Evolutionary conservation across 2,888 invertebrate species (phyloP).

Genomic region (Limnephilus rhombicus): DNA sequence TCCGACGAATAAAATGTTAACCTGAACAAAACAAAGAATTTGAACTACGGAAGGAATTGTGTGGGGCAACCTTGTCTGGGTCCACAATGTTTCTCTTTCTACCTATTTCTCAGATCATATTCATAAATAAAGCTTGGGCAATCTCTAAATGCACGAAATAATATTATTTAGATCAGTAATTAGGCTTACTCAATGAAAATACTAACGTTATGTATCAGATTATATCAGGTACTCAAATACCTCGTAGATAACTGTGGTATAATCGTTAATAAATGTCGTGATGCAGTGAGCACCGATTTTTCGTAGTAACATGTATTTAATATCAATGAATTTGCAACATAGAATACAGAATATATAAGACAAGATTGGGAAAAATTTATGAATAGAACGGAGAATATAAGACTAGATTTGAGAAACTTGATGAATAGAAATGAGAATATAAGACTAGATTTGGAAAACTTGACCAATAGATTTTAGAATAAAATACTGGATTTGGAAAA

Average conservation of each 20-base stretch:
- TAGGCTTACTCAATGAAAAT: conserved; percentile 17
- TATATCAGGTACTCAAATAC: not conserved
- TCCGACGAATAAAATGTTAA: not conserved
- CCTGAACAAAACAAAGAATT: conserved; percentile 6
- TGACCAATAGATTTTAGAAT: too few relatives aligned
- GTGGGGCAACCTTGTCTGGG: not conserved
- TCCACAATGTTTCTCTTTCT: not conserved
- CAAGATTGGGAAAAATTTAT: too few relatives aligned
- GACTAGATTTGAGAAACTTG: too few relatives aligned
- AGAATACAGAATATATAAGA: too few relatives aligned
- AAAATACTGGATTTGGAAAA: too few relatives aligned
- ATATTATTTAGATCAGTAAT: not conserved
- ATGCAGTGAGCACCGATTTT: not conserved
- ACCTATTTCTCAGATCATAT: not conserved
- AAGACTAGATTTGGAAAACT: too few relatives aligned
- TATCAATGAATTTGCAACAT: not conserved
- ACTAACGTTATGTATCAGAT: not conserved
- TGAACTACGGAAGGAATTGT: conserved; percentile 12
- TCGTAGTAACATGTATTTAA: not conserved
- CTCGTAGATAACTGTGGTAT: not conserved
- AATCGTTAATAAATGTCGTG: not conserved
- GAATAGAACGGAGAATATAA: too few relatives aligned
- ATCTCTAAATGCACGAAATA: conserved; percentile 14
- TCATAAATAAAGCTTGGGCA: conserved; percentile 11
- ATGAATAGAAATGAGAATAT: too few relatives aligned